Percentiles rank a stretch among this genome's conserved stretches.
These are phyloP conservation scores for Microtus pennsylvanicus DNA, from an alignment of 2,113 vertebrate species.

Conservation along the genomic window DNA sequence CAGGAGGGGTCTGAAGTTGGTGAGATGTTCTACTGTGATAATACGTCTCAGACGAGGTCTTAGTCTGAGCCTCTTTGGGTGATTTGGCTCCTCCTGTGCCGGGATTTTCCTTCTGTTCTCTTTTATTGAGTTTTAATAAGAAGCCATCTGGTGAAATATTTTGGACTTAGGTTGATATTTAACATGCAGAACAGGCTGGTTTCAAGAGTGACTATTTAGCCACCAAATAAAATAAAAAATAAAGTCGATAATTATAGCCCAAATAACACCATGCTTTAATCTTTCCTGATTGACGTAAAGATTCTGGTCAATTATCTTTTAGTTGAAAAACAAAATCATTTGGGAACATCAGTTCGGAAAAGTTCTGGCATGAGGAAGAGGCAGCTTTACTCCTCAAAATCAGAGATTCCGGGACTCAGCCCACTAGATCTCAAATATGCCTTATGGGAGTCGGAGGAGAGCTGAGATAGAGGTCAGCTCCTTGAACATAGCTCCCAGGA, in stretches of 20 bases:
- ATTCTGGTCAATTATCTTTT: slow-evolving; percentile 49
- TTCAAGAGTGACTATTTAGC: slow-evolving; percentile 47
- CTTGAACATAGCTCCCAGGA: neutral
- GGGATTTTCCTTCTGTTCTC: slow-evolving; percentile 62
- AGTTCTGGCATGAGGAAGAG: slow-evolving; percentile 8
- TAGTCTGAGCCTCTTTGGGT: slow-evolving; percentile 28
- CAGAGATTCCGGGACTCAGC: neutral
- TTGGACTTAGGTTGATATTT: slow-evolving; percentile 64
- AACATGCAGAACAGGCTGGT: slow-evolving; percentile 54
- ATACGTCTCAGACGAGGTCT: slow-evolving; percentile 29
- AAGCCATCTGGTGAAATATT: slow-evolving; percentile 67
- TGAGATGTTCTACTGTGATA: neutral
- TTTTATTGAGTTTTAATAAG: slow-evolving; percentile 65
- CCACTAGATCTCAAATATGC: neutral
- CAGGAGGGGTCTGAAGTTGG: neutral
- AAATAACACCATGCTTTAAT: slow-evolving; percentile 54
- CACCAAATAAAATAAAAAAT: slow-evolving; percentile 55
- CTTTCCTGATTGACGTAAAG: slow-evolving; percentile 37
- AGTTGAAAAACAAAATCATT: slow-evolving; percentile 19
- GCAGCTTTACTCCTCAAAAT: neutral
- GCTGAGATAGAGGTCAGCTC: neutral
- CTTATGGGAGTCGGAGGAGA: neutral
- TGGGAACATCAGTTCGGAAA: neutral
- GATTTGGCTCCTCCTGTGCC: slow-evolving; percentile 25
- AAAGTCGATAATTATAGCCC: neutral